A percentile compares a stretch with the other conserved stretches of the same genome.
Conservation (phyloP, 1,140 invertebrate species). For the Amphibalanus amphitrite region DNA sequence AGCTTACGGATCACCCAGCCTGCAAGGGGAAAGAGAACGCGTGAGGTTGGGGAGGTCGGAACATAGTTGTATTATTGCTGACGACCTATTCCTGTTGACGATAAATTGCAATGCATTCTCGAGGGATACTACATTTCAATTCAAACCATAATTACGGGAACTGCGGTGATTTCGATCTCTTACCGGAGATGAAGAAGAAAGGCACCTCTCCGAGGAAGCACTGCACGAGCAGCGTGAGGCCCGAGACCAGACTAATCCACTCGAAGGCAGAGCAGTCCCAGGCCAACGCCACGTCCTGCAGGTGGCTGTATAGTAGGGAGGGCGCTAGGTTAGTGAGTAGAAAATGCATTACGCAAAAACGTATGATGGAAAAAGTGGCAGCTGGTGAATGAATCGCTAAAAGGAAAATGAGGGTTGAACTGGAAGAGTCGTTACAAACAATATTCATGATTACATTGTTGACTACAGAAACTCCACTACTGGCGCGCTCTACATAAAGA, state of each 20-base stretch:
- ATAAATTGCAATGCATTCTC: too few species aligned
- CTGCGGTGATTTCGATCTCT: too few species aligned
- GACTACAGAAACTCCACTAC: constrained; percentile 7
- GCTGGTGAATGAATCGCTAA: constrained; percentile 5
- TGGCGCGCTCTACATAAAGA: too few species aligned
- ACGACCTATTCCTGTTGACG: not conserved
- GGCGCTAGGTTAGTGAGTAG: too few species aligned
- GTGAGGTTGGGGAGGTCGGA: constrained; percentile 10
- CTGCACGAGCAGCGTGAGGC: constrained; percentile 54
- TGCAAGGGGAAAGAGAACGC: constrained; percentile 17
- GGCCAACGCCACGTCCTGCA: constrained; percentile 44
- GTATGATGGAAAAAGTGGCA: not conserved
- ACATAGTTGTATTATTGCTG: not conserved
- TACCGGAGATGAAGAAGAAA: constrained; percentile 63
- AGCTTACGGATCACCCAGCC: constrained; percentile 59
- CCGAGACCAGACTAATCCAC: constrained; percentile 57
- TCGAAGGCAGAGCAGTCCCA: constrained; percentile 27
- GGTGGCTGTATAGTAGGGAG: constrained; percentile 31
- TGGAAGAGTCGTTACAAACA: not conserved
- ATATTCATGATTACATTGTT: not conserved
- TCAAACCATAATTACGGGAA: too few species aligned
- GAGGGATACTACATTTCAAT: too few species aligned
- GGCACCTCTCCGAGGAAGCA: constrained; percentile 74
- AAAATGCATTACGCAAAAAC: constrained; percentile 4
- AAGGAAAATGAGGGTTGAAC: not conserved